Evolutionary conservation across 1,140 invertebrate species (phyloP), one percentile per base, ranked within the genome.

Genomic region (Procambarus clarkii): DNA sequence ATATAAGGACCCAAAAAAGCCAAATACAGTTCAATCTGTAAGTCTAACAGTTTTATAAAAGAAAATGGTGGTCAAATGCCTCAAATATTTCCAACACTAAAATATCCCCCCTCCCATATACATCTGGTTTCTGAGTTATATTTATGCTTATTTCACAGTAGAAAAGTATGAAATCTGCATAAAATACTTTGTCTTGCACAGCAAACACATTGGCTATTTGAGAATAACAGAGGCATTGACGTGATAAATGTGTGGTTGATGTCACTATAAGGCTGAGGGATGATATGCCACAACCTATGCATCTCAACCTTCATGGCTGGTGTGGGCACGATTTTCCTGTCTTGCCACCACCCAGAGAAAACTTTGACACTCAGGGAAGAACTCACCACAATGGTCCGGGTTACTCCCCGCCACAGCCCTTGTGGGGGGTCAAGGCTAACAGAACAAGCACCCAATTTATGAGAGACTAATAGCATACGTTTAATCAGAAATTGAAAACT

Each of bases 201-300:
- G 58, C 79, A 74, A 81, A 88, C 21, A 74, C 5, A 74, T 48
- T 48, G 50, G 50, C 50, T 54, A 4, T 54, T 54, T 54, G 48
- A 71, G 46, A 74, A 85, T 69, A 85, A 74, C 15, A 48, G 83
- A 69, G 60, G 69, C 69, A 74, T 24, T 8, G 5, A 34, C 7
- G 82, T 84, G 82, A 84, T 69, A 71, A 80, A 15, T 60, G 78
- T 88, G 76, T 69, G 34, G 88, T 84, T 90, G 81, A 83, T 58
- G 88, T 84, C 46, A 84, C 88, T 81, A 90, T 83, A 90, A 90
- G 88, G 88, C 81, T 84, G 88, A 90, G 88, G 88, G 88, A 90
- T 90, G 88, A 90, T 90, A 90, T 90, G 81, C 88, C 88, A 90
- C 88, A 90, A 90, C 88, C 88, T 90, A 84, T 24, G 21, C 88